phyloP scores from a whole-genome alignment of 2,113 vertebrate genomes.

The Paramormyrops kingsleyae region DNA sequence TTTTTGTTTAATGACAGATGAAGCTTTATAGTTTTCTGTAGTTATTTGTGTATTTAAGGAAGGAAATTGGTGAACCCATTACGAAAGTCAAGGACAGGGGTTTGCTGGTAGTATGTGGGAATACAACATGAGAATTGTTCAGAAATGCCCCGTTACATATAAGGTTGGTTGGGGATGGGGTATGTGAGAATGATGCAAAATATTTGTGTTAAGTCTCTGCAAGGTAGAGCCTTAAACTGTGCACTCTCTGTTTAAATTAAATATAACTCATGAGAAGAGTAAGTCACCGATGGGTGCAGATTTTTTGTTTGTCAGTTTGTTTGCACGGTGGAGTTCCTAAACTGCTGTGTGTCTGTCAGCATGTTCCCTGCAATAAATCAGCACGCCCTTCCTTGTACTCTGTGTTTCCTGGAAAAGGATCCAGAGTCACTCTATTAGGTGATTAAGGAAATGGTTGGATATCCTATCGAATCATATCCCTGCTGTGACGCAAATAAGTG shows the following conservation, averaged over 20 bases:
- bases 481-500: neutral
- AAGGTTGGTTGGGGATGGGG: neutral
- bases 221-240: neutral
- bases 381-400: neutral
- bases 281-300: neutral
- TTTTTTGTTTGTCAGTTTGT: neutral
- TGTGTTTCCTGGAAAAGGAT: neutral
- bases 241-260: neutral
- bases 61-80: neutral
- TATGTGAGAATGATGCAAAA: neutral
- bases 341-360: neutral
- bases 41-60: neutral
- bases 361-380: neutral
- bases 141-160: neutral
- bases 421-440: neutral
- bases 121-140: neutral
- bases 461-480: neutral
- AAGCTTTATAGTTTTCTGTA: neutral
- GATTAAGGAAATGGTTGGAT: neutral
- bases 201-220: neutral
- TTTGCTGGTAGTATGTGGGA: neutral
- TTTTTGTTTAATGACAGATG: neutral
- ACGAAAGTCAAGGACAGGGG: neutral
- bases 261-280: neutral
- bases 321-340: neutral